phyloP scores from a whole-genome alignment of 2,113 vertebrate genomes.

The Menidia beryllina region DNA sequence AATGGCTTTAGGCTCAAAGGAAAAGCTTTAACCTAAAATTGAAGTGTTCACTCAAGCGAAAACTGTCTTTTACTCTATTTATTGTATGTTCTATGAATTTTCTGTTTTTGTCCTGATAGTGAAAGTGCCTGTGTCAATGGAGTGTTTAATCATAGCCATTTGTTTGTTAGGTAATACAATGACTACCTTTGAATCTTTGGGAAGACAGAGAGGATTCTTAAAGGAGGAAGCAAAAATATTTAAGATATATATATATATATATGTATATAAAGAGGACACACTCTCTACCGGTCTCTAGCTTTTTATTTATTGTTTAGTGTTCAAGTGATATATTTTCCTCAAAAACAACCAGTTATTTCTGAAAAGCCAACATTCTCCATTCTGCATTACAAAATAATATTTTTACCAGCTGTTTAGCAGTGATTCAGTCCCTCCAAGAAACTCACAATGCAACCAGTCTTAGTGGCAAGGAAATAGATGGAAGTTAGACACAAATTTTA shows the following conservation, averaged over 20 bases:
- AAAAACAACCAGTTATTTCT: neutral
- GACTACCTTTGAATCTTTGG: neutral
- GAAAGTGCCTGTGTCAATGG: neutral
- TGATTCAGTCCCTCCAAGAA: too few relatives aligned
- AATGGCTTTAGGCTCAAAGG: too few relatives aligned
- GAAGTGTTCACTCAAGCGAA: neutral
- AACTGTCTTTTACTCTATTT: neutral
- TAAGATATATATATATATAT: too few relatives aligned
- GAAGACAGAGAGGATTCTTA: neutral
- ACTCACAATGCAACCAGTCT: neutral
- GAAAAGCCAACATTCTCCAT: neutral
- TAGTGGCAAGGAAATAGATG: neutral
- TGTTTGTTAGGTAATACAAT: neutral
- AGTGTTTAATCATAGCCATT: neutral
- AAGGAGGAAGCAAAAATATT: too few relatives aligned
- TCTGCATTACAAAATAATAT: neutral
- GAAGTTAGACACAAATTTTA: neutral
- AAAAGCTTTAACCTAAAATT: too few relatives aligned
- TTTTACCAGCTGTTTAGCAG: too few relatives aligned
- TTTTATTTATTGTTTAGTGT: neutral
- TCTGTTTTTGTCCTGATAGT: neutral
- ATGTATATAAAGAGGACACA: neutral
- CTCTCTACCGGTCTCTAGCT: neutral
- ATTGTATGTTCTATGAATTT: neutral
- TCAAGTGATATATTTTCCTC: neutral